Conservation (phyloP, 2,113 vertebrate species). For the Gopherus evgoodei region DNA sequence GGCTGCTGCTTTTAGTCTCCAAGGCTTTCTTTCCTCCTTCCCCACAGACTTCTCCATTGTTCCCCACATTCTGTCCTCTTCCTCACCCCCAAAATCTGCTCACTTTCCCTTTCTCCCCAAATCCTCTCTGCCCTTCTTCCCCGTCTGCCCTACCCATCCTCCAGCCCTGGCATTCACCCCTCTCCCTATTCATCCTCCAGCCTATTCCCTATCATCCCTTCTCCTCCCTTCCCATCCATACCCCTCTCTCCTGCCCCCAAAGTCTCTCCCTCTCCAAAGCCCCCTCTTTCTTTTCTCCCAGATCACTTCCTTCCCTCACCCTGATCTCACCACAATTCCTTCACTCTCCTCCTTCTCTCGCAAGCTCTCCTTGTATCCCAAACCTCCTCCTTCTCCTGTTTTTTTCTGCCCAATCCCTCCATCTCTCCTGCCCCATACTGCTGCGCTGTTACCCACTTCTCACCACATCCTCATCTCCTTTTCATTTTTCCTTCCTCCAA, state of each 20-base stretch:
- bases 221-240: not conserved
- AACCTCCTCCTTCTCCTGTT: not conserved
- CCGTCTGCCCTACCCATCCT: not conserved
- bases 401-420: not conserved
- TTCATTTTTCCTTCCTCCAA: rapidly evolving
- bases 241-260: not conserved
- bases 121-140: not conserved
- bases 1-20: not conserved
- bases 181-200: not conserved
- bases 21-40: not conserved
- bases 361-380: not conserved
- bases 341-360: not conserved
- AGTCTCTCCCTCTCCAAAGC: not conserved
- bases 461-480: not conserved
- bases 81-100: not conserved
- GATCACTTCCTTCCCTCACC: not conserved
- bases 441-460: not conserved
- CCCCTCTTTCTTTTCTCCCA: not conserved
- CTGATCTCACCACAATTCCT: not conserved
- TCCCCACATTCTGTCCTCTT: not conserved
- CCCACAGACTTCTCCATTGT: not conserved
- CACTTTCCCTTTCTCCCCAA: not conserved
- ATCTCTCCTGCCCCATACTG: not conserved
- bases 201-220: not conserved
- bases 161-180: not conserved